Conservation (phyloP, 2,797 vertebrate species). For the Acipenser ruthenus region DNA sequence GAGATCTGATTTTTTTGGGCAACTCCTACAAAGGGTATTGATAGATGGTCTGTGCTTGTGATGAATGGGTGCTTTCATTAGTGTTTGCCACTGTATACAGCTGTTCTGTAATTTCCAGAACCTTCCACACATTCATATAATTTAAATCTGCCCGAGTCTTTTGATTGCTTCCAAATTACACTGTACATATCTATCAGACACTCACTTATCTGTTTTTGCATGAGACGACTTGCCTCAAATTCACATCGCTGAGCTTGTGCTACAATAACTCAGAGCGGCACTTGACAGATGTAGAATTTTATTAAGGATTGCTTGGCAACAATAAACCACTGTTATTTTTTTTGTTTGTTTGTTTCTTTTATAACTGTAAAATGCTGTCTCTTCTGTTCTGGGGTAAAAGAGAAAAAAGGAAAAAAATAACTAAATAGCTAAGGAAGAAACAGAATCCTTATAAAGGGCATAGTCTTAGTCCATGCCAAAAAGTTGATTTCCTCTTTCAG, state of each 20-base stretch:
- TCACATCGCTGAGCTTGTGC: constrained; percentile 69
- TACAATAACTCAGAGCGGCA: constrained; percentile 69
- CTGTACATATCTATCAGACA: constrained; percentile 62
- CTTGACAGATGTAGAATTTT: constrained; percentile 75
- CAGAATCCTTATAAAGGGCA: constrained; percentile 91
- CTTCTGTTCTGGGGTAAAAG: constrained; percentile 57
- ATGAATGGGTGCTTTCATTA: constrained; percentile 45
- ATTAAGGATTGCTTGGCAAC: constrained; percentile 53
- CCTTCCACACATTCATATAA: constrained; percentile 46
- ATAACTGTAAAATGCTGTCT: constrained; percentile 71
- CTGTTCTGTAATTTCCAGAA: constrained; percentile 50
- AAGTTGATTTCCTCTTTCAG: constrained; percentile 94
- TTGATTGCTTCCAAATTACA: constrained; percentile 60
- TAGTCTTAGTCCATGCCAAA: constrained; percentile 90
- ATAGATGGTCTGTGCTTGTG: constrained; percentile 42
- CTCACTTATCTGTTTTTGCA: constrained; percentile 70
- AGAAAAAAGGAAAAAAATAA: constrained; percentile 28
- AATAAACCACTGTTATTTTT: not conserved
- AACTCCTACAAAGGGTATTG: constrained; percentile 8
- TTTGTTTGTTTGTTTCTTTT: not conserved
- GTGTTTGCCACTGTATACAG: constrained; percentile 40
- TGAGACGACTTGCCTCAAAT: constrained; percentile 66
- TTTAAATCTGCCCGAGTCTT: constrained; percentile 48
- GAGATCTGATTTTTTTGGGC: too few species aligned
- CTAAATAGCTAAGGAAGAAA: constrained; percentile 68